Conservation (phyloP, 2,797 vertebrate species). For the Jordanella pulchra region DNA sequence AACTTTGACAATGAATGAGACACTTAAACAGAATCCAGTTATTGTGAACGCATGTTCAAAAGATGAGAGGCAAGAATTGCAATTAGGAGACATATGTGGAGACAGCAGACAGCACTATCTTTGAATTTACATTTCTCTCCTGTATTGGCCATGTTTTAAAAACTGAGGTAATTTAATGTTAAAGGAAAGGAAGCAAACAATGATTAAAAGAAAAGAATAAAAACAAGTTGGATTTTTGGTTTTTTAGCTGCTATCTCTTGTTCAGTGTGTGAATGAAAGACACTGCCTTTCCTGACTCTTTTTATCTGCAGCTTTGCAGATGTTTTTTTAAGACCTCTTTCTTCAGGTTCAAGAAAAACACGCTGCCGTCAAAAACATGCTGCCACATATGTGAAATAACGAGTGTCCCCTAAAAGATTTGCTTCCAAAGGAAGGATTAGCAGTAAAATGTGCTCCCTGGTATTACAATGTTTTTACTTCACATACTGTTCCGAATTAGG, state of each 20-base stretch:
- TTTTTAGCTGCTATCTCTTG: background rate
- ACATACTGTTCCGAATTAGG: background rate
- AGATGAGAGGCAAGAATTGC: constrained; percentile 19
- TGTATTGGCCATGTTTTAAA: background rate
- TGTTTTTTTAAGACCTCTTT: constrained; percentile 38
- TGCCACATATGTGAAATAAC: constrained; percentile 24
- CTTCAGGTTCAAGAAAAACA: constrained; percentile 43
- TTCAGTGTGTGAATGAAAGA: background rate
- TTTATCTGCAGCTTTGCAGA: constrained; percentile 40
- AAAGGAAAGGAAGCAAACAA: background rate
- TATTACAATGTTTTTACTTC: constrained; percentile 8
- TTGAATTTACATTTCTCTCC: constrained; percentile 21
- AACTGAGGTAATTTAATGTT: background rate
- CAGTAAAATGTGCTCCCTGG: constrained; percentile 20
- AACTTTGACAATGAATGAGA: constrained; percentile 26
- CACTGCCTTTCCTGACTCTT: constrained; percentile 29
- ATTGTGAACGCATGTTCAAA: constrained; percentile 22
- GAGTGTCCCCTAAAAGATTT: constrained; percentile 57
- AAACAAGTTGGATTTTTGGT: background rate
- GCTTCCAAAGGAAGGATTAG: constrained; percentile 35
- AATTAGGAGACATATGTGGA: background rate
- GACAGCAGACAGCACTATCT: constrained; percentile 9
- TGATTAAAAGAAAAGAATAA: constrained; percentile 31
- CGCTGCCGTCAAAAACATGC: constrained; percentile 22
- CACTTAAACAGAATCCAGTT: constrained; percentile 46